phyloP scores from a whole-genome alignment of 2,888 invertebrate species.

The Drosophila austrosaltans region DNA sequence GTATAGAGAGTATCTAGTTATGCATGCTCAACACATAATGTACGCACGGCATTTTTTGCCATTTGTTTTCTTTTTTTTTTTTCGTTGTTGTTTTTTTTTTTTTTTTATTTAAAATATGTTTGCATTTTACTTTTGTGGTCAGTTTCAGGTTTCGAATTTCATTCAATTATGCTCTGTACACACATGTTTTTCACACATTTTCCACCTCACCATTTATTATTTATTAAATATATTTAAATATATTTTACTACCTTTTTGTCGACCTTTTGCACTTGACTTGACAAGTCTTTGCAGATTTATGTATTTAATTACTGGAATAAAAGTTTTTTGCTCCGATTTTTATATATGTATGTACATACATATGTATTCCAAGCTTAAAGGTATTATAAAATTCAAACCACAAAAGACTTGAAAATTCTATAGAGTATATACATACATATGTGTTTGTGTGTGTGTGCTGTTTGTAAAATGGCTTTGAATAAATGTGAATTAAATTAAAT shows the following conservation, averaged over 20 bases:
- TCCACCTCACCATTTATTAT: slow-evolving; percentile 6
- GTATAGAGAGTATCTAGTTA: background rate
- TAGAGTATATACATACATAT: background rate
- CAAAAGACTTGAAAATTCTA: slow-evolving; percentile 10
- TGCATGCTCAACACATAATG: background rate
- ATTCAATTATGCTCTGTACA: slow-evolving; percentile 14
- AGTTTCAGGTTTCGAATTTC: slow-evolving; percentile 7
- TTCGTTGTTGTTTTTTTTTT: background rate
- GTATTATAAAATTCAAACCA: slow-evolving; percentile 1
- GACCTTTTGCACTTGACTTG: slow-evolving; percentile 7
- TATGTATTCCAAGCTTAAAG: background rate
- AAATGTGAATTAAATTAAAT: slow-evolving; percentile 9
- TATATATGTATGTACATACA: background rate
- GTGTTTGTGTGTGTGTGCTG: background rate
- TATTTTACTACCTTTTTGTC: background rate
- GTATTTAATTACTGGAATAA: slow-evolving; percentile 9
- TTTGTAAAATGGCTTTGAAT: slow-evolving; percentile 10
- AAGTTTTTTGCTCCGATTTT: slow-evolving; percentile 1
- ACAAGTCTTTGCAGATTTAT: slow-evolving; percentile 9
- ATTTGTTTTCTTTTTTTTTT: background rate
- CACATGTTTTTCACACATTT: slow-evolving; percentile 15
- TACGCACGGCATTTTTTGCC: background rate
- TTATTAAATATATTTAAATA: slow-evolving; percentile 3
- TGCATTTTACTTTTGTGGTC: slow-evolving; percentile 10
- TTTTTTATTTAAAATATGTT: background rate